phyloP scores from a whole-genome alignment of 2,797 vertebrate species.

The Argya squamiceps region DNA sequence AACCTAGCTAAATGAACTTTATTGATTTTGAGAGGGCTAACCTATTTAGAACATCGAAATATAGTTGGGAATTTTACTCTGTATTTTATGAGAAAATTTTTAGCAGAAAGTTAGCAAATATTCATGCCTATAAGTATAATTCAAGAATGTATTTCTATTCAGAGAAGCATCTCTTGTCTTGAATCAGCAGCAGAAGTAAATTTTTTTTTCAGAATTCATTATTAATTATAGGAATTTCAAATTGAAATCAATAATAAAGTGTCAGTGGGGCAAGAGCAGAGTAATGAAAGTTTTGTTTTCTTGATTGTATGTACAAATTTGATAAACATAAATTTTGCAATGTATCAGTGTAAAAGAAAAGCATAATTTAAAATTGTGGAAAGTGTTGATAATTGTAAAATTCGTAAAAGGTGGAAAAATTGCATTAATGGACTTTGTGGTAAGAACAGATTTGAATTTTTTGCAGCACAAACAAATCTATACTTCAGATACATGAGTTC shows the following conservation, averaged over 20 bases:
- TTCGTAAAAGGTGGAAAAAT: background rate
- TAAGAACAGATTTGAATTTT: background rate
- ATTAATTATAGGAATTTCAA: background rate
- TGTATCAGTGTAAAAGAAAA: background rate
- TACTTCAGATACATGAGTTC: background rate
- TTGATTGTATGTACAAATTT: background rate
- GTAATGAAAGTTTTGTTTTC: background rate
- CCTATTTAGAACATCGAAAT: background rate
- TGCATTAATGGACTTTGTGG: fast-evolving
- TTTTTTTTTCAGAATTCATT: background rate
- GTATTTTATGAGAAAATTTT: background rate
- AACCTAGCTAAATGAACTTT: background rate
- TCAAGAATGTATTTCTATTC: background rate
- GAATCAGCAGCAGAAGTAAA: background rate
- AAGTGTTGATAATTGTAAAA: background rate
- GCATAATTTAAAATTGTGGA: background rate
- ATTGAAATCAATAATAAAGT: background rate
- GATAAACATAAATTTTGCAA: background rate
- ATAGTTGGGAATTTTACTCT: background rate
- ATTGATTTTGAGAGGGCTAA: background rate
- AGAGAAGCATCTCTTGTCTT: background rate
- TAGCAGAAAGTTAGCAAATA: background rate
- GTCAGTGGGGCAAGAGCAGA: background rate
- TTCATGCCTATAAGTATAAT: background rate
- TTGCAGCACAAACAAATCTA: background rate